Evolutionary conservation across 2,888 invertebrate species (phyloP).

Genomic region (Drosophila anomalata): DNA sequence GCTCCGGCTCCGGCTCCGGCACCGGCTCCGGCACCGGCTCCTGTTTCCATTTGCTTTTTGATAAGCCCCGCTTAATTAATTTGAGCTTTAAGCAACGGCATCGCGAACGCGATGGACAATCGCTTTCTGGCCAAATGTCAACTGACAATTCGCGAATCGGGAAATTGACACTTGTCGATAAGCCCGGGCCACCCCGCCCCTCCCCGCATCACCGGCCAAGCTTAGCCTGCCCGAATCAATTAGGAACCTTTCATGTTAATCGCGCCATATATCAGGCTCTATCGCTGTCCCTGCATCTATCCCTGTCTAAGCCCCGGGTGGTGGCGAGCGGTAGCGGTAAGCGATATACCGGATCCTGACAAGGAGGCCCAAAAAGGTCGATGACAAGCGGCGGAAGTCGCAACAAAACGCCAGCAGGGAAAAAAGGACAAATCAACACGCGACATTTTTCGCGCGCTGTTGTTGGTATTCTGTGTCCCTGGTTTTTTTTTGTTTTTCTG

Average conservation of each 20-base stretch:
- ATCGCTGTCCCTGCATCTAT: background rate
- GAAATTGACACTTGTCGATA: conserved; percentile 45
- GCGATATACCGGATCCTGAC: conserved; percentile 38
- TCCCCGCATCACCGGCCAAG: background rate
- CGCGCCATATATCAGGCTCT: conserved; percentile 70
- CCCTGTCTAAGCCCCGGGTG: conserved; percentile 9
- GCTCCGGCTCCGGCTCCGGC: background rate
- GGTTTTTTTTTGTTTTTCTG: conserved; percentile 6
- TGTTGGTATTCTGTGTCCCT: conserved; percentile 7
- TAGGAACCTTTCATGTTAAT: conserved; percentile 75
- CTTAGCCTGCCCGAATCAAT: conserved; percentile 59
- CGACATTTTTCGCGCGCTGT: conserved; percentile 66
- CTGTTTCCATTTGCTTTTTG: conserved; percentile 60
- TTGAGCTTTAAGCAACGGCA: conserved; percentile 68
- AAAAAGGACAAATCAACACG: conserved; percentile 58
- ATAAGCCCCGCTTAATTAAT: conserved; percentile 71
- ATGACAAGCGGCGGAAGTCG: conserved; percentile 58
- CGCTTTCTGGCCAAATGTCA: conserved; percentile 64
- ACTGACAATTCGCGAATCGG: conserved; percentile 27
- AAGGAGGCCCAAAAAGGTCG: conserved; percentile 59
- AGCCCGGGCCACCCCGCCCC: background rate
- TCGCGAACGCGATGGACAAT: conserved; percentile 46
- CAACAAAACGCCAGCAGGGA: conserved; percentile 24
- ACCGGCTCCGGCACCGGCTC: conserved; percentile 15
- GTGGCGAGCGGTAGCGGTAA: conserved; percentile 39